These are phyloP conservation scores for Yasuhikotakia modesta DNA, from an alignment of 2,797 vertebrate species.

Conservation along the genomic window DNA sequence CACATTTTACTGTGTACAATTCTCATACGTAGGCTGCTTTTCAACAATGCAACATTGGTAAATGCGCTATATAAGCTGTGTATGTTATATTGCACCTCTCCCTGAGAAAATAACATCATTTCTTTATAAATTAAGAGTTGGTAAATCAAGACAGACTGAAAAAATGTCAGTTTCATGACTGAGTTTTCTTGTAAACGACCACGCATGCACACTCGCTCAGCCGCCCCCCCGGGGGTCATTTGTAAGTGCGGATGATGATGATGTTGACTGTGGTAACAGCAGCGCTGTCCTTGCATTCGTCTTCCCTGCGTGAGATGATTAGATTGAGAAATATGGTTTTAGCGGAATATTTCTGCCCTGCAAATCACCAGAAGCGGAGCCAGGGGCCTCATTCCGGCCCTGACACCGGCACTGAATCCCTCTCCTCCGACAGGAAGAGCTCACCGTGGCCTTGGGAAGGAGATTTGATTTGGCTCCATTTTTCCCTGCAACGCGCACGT, in stretches of 20 bases:
- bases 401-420: slow-evolving; percentile 71
- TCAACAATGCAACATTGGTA: too few relatives aligned
- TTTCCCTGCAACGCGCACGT: slow-evolving; percentile 63
- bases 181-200: slow-evolving; percentile 27
- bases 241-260: slow-evolving; percentile 65
- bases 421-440: slow-evolving; percentile 33
- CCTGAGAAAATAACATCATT: background rate
- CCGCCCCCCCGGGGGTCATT: slow-evolving; percentile 47
- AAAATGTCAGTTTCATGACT: slow-evolving; percentile 7
- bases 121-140: background rate
- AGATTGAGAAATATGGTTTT: slow-evolving; percentile 71
- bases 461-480: slow-evolving; percentile 71
- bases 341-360: slow-evolving; percentile 61
- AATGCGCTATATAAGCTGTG: too few relatives aligned
- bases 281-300: slow-evolving; percentile 74
- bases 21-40: too few relatives aligned
- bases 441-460: slow-evolving; percentile 71
- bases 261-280: slow-evolving; percentile 67
- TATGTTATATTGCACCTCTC: too few relatives aligned
- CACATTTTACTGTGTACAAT: too few relatives aligned
- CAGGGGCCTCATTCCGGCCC: slow-evolving; percentile 66
- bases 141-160: background rate
- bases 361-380: slow-evolving; percentile 41
- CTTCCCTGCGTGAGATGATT: slow-evolving; percentile 69
- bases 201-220: slow-evolving; percentile 31